Percentiles rank a stretch among this genome's conserved stretches.
Evolutionary conservation across 2,888 invertebrate genomes (phyloP).

Genomic region (Cancer borealis): DNA sequence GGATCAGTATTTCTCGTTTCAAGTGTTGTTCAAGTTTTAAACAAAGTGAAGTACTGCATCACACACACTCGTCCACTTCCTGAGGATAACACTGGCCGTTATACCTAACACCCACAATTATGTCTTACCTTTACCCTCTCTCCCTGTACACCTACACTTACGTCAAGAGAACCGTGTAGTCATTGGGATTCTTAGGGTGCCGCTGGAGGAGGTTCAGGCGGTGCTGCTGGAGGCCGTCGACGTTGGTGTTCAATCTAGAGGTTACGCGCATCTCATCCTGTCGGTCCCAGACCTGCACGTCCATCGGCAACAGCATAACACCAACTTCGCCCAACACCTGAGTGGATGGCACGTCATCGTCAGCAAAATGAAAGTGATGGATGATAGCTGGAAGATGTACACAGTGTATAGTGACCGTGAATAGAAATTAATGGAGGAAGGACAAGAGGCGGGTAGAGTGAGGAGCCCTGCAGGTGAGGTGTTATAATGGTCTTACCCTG

Average conservation of each 20-base stretch:
- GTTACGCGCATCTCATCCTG: neutral
- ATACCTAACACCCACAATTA: neutral
- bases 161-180: conserved; percentile 56
- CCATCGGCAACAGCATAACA: conserved; percentile 59
- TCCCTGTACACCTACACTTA: conserved; percentile 36
- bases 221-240: neutral
- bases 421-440: neutral
- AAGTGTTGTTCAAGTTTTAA: neutral
- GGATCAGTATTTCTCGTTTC: neutral
- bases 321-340: conserved; percentile 47
- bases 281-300: conserved; percentile 29
- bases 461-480: neutral
- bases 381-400: too few relatives aligned
- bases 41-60: neutral
- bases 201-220: neutral
- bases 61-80: neutral
- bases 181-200: neutral
- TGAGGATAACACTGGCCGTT: neutral
- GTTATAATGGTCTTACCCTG: conserved; percentile 23
- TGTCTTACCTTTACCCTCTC: neutral
- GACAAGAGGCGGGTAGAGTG: neutral
- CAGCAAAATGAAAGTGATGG: neutral
- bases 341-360: neutral
- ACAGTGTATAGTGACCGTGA: neutral
- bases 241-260: neutral